phyloP scores from a whole-genome alignment of 2,797 vertebrate genomes.

The Manis crassicaudata region DNA sequence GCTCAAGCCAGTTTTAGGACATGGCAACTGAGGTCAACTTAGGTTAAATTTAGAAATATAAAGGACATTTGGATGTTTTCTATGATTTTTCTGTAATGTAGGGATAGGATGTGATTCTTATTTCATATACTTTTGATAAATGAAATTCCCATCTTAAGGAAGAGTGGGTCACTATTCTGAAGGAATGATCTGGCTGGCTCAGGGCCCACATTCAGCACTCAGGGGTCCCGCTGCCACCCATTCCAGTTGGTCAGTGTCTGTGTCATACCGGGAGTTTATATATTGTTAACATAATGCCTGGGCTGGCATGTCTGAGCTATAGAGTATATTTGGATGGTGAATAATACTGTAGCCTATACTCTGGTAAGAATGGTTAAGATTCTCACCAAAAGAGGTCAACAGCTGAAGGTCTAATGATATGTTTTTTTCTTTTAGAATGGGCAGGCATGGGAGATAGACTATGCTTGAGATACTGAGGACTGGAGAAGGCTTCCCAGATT shows the following conservation, averaged over 20 bases:
- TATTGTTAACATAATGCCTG: background rate
- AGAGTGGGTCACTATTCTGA: background rate
- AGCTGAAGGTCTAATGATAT: background rate
- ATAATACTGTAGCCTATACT: background rate
- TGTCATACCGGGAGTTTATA: background rate
- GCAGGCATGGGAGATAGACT: background rate
- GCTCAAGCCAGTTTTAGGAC: background rate
- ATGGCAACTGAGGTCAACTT: background rate
- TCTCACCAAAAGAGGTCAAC: background rate
- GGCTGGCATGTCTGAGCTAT: background rate
- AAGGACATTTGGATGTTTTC: background rate
- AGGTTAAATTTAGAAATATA: background rate
- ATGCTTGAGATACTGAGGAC: background rate
- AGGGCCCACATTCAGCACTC: background rate
- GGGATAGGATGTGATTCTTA: background rate
- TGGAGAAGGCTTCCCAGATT: background rate
- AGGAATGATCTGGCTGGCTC: background rate
- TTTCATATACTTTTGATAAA: background rate
- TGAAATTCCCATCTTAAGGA: background rate
- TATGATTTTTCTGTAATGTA: background rate
- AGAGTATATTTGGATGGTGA: background rate
- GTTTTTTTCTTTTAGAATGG: background rate
- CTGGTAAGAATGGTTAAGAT: background rate
- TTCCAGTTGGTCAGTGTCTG: background rate
- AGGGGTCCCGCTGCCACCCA: background rate